These are phyloP conservation scores for Bombus sibiricus DNA, from an alignment of 1,140 invertebrate species.

Conservation along the genomic window DNA sequence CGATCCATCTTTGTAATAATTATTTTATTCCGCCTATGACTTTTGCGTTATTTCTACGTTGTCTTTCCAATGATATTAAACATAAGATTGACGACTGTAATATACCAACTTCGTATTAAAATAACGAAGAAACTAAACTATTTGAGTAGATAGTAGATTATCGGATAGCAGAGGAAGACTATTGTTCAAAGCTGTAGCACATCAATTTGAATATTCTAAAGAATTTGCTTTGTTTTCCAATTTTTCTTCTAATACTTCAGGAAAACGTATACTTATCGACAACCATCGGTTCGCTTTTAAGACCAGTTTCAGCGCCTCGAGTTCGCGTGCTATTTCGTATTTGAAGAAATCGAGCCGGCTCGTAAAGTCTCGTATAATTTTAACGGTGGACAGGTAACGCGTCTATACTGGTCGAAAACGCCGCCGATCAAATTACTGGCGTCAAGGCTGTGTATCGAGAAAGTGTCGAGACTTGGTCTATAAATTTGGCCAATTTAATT, in stretches of 20 bases:
- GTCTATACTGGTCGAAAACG: constrained; percentile 53
- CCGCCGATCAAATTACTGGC: constrained; percentile 57
- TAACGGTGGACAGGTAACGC: constrained; percentile 9
- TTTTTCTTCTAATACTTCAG: background rate
- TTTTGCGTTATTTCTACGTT: too few relatives aligned
- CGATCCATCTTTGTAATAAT: too few relatives aligned
- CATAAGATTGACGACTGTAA: too few relatives aligned
- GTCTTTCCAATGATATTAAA: too few relatives aligned
- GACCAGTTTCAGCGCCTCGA: constrained; percentile 13
- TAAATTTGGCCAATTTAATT: constrained; percentile 46
- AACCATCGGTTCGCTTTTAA: background rate
- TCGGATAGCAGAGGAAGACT: too few relatives aligned
- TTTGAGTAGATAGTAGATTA: too few relatives aligned
- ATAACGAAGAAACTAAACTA: too few relatives aligned
- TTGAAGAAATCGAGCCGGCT: constrained; percentile 63
- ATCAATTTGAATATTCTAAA: background rate
- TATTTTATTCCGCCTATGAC: too few relatives aligned
- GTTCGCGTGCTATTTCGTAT: constrained; percentile 46
- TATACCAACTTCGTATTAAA: too few relatives aligned
- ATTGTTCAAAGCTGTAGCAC: too few relatives aligned
- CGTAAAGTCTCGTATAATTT: constrained; percentile 59
- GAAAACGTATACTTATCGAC: too few relatives aligned
- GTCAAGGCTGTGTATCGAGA: constrained; percentile 28
- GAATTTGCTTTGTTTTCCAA: background rate
- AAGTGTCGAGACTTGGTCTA: constrained; percentile 24